Conservation (phyloP, 2,888 invertebrate species). For the Synanthedon formicaeformis region DNA sequence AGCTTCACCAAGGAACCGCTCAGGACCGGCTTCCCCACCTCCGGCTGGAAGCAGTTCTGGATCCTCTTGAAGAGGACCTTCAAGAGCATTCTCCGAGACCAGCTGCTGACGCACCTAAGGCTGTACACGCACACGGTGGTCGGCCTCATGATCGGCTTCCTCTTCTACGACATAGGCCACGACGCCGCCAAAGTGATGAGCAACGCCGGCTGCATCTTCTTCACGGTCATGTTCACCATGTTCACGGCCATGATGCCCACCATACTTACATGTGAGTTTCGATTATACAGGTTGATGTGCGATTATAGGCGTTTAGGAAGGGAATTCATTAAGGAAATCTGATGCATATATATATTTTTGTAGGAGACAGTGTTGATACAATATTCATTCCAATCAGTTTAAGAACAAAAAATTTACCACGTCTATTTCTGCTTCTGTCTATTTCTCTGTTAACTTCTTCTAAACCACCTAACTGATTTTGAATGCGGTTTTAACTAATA, state of each 20-base stretch:
- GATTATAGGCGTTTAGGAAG: no score
- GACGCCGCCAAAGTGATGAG: constrained; percentile 95
- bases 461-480: no score
- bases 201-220: constrained; percentile 96
- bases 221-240: constrained; percentile 96
- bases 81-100: constrained; percentile 83
- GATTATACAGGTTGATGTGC: constrained; percentile 16
- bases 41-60: constrained; percentile 86
- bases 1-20: constrained; percentile 75
- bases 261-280: constrained; percentile 92
- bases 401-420: no score
- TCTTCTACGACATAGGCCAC: constrained; percentile 93
- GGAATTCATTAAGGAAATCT: no score
- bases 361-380: no score
- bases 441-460: no score
- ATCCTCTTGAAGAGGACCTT: constrained; percentile 88
- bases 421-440: no score
- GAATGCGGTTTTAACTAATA: no score
- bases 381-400: no score
- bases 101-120: constrained; percentile 90
- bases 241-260: constrained; percentile 99
- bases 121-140: constrained; percentile 89
- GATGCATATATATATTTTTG: no score
- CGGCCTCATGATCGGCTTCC: constrained; percentile 90
- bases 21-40: constrained; percentile 83